Percentiles rank a stretch among this genome's conserved stretches.
Conservation (phyloP, 2,888 invertebrate species). For the Phortica magna region DNA sequence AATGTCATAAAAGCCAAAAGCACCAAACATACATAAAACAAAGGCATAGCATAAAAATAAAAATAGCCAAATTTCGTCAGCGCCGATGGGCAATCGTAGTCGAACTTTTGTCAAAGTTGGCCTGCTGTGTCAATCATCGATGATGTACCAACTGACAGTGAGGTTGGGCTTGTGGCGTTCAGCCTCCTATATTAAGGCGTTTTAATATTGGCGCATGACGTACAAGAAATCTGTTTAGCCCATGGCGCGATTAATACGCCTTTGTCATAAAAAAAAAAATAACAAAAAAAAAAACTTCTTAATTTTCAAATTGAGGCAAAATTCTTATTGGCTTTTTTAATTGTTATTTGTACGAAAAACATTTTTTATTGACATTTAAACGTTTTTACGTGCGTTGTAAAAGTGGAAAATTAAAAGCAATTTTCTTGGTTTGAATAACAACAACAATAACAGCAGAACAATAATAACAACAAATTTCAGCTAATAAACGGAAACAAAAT, state of each 20-base stretch:
- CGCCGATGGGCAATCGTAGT: background rate
- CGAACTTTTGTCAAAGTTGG: conserved; percentile 19
- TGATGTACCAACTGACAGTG: conserved; percentile 29
- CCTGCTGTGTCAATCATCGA: conserved; percentile 11
- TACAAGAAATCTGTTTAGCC: conserved; percentile 29
- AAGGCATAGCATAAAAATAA: conserved; percentile 34
- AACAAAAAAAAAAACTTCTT: background rate
- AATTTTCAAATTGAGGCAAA: background rate
- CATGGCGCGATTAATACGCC: conserved; percentile 50
- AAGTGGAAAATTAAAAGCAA: conserved; percentile 49
- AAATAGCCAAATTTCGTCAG: conserved; percentile 35
- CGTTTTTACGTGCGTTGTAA: conserved; percentile 37
- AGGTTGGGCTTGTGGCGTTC: too few relatives aligned
- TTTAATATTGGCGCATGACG: too few relatives aligned
- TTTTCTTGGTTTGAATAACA: conserved; percentile 38
- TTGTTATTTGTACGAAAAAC: conserved; percentile 56
- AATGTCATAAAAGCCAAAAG: conserved; percentile 55
- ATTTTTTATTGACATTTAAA: conserved; percentile 63
- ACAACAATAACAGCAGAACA: conserved; percentile 6
- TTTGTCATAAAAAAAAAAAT: conserved; percentile 55
- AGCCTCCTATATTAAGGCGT: too few relatives aligned
- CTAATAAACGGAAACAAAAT: conserved; percentile 12
- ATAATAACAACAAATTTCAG: background rate
- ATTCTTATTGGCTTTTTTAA: conserved; percentile 64
- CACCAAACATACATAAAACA: conserved; percentile 44